Evolutionary conservation across 1,140 invertebrate species (phyloP), one percentile per base, ranked within the genome.

Genomic region (Lepidurus packardi): DNA sequence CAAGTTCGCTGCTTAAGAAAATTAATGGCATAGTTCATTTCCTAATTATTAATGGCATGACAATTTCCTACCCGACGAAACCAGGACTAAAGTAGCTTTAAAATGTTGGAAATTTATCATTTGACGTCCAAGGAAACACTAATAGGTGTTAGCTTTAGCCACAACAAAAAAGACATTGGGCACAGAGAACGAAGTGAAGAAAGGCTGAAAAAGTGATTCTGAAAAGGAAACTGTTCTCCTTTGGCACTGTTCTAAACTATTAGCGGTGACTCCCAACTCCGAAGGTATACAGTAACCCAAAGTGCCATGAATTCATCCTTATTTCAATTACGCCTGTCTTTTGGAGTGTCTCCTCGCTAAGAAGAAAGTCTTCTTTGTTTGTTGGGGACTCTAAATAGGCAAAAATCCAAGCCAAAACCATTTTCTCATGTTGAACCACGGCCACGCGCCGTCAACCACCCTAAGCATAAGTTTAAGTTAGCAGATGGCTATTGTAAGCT

Each of bases 381-480:
- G 21, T 5, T n/a, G 53, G 8, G 8, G 8, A 5, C 53, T 65
- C 21, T 65, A 65, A 65, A 65, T 65, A 65, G 8, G 7, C 6
- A 34, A 34, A 34, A 3, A 34, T 34, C 34, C 34, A 34, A 3
- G 34, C 34, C 34, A 34, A 13, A 13, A 13, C 45, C 45, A 47
- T 47, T 47, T 47, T 47, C 45, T 21, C 53, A 65, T 65, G 53
- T 65, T 65, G 53, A 65, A 65, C 53, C 53, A 65, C 53, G 53
- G 53, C 53, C 53, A 65, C 53, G 53, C 53, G 53, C 53, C 53
- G 53, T 65, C 53, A 65, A 65, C 53, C 53, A 65, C 53, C 53
- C 53, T 65, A 13, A 65, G 9, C 53, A 65, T 65, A 65, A 65
- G 53, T 65, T 65, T 65, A 13, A 21, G 21, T 65, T 9, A 11